Evolutionary conservation across 2,888 invertebrate species (phyloP), one percentile per base, ranked within the genome.

Genomic region (Trachelus stipa): DNA sequence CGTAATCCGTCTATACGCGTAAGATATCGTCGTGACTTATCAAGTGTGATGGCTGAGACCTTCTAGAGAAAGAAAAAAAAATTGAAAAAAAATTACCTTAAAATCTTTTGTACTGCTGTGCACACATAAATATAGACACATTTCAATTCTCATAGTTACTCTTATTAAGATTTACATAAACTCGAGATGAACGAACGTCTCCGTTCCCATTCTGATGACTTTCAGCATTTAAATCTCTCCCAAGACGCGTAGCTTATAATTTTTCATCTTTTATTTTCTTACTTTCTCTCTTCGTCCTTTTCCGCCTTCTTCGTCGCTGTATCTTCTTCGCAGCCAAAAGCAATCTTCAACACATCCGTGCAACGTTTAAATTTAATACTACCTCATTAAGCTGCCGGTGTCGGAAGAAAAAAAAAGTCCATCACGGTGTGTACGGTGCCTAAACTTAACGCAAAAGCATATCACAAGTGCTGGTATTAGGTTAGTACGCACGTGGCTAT

Each of bases 301-400:
- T 56, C 9, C 23, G 9, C 0, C 15, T 23, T 23, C 56, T 56
- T 56, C 56, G 56, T 56, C 56, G 56, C 56, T 56, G 23, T 23
- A 23, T 56, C 56, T 56, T 23, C 23, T 2, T 56, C 56, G 56
- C 9, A 56, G 23, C 23, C 56, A 56, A 23, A 23, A 56, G 56
- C 56, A 56, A 56, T 56, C 56, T 56, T 23, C 23, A 56, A 15
- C 71, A 30, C 71, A 71, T 15, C 34, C 71, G 31, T 33, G 34
- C 71, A 31, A 3, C 71, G 71, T 80, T 83, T 79, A 82, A 83
- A 84, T 83, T 84, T 81, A 83, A 82, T 82, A 80, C 78, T 79
- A 79, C 79, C 80, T 82, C 81, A 82, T 84, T 83, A 81, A 79
- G 79, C 78, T 15, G 78, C 78, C 79, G 33, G 35, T 33, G 30